Conservation (phyloP, 2,113 vertebrate species). For the Xenopus tropicalis region UCB_Xtro_10.0 CM004449.2:118619001-118619500, state of each 20-base stretch:
- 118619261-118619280: conserved; percentile 5
- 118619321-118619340: conserved; percentile 31
- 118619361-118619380: conserved; percentile 38
- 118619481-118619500: neutral
- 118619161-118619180: no score
- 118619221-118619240: neutral
- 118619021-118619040: no score
- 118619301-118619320: conserved; percentile 15
- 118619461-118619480: neutral
- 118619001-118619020: no score
- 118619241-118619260: no score
- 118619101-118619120: no score
- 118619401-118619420: conserved; percentile 21
- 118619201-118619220: no score
- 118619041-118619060: no score
- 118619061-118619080: no score
- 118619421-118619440: conserved; percentile 32
- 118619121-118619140: no score
- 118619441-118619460: conserved; percentile 11
- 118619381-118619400: conserved; percentile 35
- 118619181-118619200: neutral
- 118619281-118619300: neutral
- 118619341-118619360: conserved; percentile 36
- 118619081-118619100: no score
- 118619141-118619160: no score